Evolutionary conservation across 2,888 invertebrate species (phyloP).

Genomic region (Pseudococcus viburni): DNA sequence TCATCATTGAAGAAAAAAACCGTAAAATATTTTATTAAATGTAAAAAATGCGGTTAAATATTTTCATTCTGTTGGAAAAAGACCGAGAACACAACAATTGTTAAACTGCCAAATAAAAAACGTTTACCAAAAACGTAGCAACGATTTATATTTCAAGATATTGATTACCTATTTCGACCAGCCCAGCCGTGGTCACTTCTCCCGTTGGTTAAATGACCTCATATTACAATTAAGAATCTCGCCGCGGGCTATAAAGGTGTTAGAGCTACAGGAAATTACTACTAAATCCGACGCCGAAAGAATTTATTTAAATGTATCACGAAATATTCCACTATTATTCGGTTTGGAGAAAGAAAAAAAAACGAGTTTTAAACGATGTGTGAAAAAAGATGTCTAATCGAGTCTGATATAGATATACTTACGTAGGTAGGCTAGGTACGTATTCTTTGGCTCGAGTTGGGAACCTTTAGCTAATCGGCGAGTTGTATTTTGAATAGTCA

Average conservation of each 20-base stretch:
- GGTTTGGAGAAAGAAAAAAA: conserved; percentile 28
- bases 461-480: too few species aligned
- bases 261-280: conserved; percentile 50
- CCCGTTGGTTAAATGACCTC: conserved; percentile 50
- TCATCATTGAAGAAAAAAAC: conserved; percentile 28
- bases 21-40: conserved; percentile 56
- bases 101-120: not conserved
- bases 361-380: conserved; percentile 51
- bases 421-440: too few species aligned
- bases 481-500: too few species aligned
- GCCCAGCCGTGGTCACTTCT: conserved; percentile 7
- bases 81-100: not conserved
- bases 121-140: not conserved
- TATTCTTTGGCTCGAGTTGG: not conserved
- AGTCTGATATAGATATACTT: not conserved
- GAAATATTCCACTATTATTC: conserved; percentile 48
- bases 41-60: conserved; percentile 55
- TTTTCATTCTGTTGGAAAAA: conserved; percentile 13
- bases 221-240: conserved; percentile 51
- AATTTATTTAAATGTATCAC: conserved; percentile 57
- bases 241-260: conserved; percentile 30
- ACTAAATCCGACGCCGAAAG: conserved; percentile 3
- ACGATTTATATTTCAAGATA: conserved; percentile 38
- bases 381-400: conserved; percentile 10
- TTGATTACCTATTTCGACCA: conserved; percentile 26